Percentiles rank a stretch among this genome's conserved stretches.
These are phyloP conservation scores for Ips typographus DNA, from an alignment of 1,140 invertebrate genomes.

Conservation along the genomic window DNA sequence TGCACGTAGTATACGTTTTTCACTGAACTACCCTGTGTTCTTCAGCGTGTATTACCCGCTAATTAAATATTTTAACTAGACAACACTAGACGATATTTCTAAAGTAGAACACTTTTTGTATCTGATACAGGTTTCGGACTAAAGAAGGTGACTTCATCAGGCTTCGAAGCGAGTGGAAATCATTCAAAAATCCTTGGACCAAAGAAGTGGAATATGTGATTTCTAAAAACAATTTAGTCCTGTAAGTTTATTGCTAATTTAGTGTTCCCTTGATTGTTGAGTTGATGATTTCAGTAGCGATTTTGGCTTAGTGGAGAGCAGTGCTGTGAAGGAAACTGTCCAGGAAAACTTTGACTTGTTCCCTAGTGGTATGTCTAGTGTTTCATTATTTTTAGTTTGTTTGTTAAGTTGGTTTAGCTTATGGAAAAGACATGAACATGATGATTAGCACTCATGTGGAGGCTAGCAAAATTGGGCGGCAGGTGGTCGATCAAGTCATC, in stretches of 20 bases:
- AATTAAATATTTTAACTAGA: neutral
- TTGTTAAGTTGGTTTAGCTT: slow-evolving; percentile 38
- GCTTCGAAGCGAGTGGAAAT: slow-evolving; percentile 81
- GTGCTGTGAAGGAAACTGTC: slow-evolving; percentile 53
- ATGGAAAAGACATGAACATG: slow-evolving; percentile 64
- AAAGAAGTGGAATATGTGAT: slow-evolving; percentile 88
- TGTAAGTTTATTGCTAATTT: slow-evolving; percentile 54
- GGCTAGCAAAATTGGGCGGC: slow-evolving; percentile 76
- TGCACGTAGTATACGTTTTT: no score
- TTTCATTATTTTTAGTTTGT: no score
- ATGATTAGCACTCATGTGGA: slow-evolving; percentile 74
- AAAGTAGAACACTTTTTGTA: slow-evolving; percentile 44
- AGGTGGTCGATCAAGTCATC: slow-evolving; percentile 71
- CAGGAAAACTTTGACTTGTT: slow-evolving; percentile 63
- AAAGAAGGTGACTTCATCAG: slow-evolving; percentile 74
- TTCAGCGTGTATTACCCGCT: no score
- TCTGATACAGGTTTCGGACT: slow-evolving; percentile 70
- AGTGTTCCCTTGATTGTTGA: no score
- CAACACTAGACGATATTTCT: neutral
- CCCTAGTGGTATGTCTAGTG: slow-evolving; percentile 32
- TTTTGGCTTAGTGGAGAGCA: slow-evolving; percentile 56
- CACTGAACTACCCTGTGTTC: no score
- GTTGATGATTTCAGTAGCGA: slow-evolving; percentile 53
- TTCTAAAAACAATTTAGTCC: slow-evolving; percentile 77
- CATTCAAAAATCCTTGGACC: slow-evolving; percentile 89